Evolutionary conservation across 2,113 vertebrate species (phyloP).

Genomic region (Hypomesus transpacificus): DNA sequence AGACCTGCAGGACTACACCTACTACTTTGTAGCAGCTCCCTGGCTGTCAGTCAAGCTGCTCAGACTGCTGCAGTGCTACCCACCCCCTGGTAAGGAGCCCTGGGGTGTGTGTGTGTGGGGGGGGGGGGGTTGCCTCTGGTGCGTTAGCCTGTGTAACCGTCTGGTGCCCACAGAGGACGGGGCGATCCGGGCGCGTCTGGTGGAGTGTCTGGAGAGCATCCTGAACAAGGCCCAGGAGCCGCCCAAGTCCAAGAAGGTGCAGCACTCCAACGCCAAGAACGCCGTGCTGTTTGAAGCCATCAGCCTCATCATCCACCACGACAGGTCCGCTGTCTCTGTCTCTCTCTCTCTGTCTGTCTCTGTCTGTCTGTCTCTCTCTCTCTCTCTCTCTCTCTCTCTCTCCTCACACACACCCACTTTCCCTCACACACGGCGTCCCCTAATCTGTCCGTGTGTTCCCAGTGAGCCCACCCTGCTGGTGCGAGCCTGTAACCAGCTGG

Average conservation of each 20-base stretch:
- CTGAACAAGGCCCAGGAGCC: slow-evolving; percentile 90
- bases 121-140: background rate
- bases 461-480: slow-evolving; percentile 76
- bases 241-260: slow-evolving; percentile 89
- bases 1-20: slow-evolving; percentile 87
- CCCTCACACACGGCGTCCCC: background rate
- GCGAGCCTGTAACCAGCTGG: slow-evolving; percentile 76
- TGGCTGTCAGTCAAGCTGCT: slow-evolving; percentile 87
- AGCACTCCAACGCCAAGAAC: slow-evolving; percentile 89
- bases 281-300: slow-evolving; percentile 87
- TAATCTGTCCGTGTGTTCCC: background rate
- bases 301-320: slow-evolving; percentile 84
- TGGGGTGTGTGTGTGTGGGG: background rate
- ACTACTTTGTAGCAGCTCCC: slow-evolving; percentile 87
- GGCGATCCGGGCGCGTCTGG: slow-evolving; percentile 79
- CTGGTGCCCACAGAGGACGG: slow-evolving; percentile 70
- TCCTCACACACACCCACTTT: background rate
- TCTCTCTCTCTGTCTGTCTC: background rate
- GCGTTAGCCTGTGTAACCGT: background rate
- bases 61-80: slow-evolving; percentile 84
- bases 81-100: slow-evolving; percentile 62
- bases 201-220: slow-evolving; percentile 85
- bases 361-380: too few species aligned
- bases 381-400: background rate
- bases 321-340: slow-evolving; percentile 65